These are phyloP conservation scores for Dysidea cf. avara DNA, from an alignment of 37 sponge, comb jelly and placozoan species.

Conservation along the genomic window DNA sequence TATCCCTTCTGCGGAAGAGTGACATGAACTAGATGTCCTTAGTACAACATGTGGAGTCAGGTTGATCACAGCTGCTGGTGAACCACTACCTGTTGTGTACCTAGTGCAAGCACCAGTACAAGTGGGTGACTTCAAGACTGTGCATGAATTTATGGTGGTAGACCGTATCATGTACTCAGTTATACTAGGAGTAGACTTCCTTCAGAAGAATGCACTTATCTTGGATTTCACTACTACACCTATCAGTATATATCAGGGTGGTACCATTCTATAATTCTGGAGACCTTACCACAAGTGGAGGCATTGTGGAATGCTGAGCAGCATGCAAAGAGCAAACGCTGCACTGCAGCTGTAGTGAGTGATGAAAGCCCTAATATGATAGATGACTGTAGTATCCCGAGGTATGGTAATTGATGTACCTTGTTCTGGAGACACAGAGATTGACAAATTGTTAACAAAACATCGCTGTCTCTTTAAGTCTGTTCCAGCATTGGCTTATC, in stretches of 20 bases:
- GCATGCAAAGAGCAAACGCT: too few relatives aligned
- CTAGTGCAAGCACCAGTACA: constrained; percentile 28
- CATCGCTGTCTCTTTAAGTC: too few relatives aligned
- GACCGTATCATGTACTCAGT: constrained; percentile 37
- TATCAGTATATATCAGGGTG: too few relatives aligned
- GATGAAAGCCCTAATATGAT: not conserved
- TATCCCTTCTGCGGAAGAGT: too few relatives aligned
- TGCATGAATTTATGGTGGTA: constrained; percentile 48
- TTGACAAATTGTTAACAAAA: constrained; percentile 10
- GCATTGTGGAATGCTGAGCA: too few relatives aligned
- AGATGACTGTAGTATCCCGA: constrained; percentile 45
- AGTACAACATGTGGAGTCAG: too few relatives aligned
- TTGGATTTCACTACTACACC: constrained; percentile 47
- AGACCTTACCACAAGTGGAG: too few relatives aligned
- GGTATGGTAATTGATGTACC: constrained; percentile 21
- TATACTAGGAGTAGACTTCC: constrained; percentile 58
- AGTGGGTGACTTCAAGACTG: constrained; percentile 23
- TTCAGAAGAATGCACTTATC: constrained; percentile 24
- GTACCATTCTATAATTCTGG: too few relatives aligned
- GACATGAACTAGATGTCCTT: too few relatives aligned
- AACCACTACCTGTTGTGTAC: constrained; percentile 18
- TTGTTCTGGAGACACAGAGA: not conserved
- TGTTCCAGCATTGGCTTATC: too few relatives aligned
- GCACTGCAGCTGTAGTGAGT: not conserved
- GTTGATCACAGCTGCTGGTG: constrained; percentile 52